Base-by-base conservation (phyloP, 2,888 invertebrate species). In the Drosophila algonquin region DNA sequence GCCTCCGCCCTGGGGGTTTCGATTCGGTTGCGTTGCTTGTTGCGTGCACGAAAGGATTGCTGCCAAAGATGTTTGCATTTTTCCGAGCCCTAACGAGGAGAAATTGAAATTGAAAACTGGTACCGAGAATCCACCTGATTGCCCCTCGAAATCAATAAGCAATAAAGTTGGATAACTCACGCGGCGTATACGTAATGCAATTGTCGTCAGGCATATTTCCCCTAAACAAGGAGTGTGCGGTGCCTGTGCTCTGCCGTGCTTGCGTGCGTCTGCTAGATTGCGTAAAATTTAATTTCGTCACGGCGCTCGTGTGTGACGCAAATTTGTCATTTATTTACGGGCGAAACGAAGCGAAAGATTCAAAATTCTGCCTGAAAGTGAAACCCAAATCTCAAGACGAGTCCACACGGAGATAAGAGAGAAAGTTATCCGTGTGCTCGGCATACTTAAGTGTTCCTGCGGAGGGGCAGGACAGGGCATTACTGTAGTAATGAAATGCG, bases 31-130 rank as follows among this genome's bases (percentile, higher is more conserved):
- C 12, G 12, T 35, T 6, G 14, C 40, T 14, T 47, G 60, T 46
- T 47, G 61, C 46, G 55, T 54, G 62, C 58, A 44, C 68, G 64
- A 81, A 87, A 88, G 87, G 87, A 73, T 89, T 80, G 73, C 48
- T n/a, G 1, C 53, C 40, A 40, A 6, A 7, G 40, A 40, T n/a
- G 40, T 40, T 40, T 40, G 27, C 5, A 27, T 54, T 44, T 51
- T 1, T 12, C 47, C 24, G 3, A 24, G 24, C 40, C 24, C 30
- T 32, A 69, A 57, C 55, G 61, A 62, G 53, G 54, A 50, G 51
- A 69, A 75, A 68, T 44, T 52, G 71, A 56, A 71, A 70, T 59
- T 51, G 60, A 47, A 68, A 56, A 45, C 68, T 16, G 56, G 18
- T 18, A 18, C 18, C 18, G 18, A 18, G 40, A 7, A n/a, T n/a